Conservation (phyloP, 2,113 vertebrate genomes). For the Megaptera novaeangliae region DNA sequence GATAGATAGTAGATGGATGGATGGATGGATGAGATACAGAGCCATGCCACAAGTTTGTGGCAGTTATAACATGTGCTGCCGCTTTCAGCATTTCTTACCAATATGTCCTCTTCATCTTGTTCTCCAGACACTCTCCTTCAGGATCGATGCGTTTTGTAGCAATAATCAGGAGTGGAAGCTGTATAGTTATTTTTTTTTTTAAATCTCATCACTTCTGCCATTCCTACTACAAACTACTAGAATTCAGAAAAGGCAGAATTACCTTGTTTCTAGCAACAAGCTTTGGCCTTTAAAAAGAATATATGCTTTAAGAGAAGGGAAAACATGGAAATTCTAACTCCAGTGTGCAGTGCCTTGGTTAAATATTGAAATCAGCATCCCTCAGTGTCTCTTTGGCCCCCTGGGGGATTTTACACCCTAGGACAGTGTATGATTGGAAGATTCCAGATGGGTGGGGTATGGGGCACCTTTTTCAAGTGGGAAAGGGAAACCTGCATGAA, state of each 20-base stretch:
- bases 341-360: rapidly evolving
- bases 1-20: background rate
- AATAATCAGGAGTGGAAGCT: too few species aligned
- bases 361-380: too few species aligned
- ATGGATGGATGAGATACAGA: background rate
- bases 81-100: background rate
- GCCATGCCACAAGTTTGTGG: rapidly evolving
- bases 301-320: background rate
- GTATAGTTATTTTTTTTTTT: background rate
- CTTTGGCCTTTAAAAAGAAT: background rate
- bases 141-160: rapidly evolving
- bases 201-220: background rate
- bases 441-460: background rate
- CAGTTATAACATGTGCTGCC: rapidly evolving
- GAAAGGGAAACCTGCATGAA: background rate
- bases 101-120: background rate
- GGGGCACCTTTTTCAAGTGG: too few species aligned
- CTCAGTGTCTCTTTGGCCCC: background rate
- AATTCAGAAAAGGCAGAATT: background rate
- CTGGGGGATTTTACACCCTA: too few species aligned
- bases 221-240: background rate
- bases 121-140: background rate
- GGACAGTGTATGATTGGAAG: background rate
- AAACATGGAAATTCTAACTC: too few species aligned
- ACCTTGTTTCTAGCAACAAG: background rate